Percentiles rank a stretch among this genome's conserved stretches.
phyloP scores from a whole-genome alignment of 2,113 vertebrate species.

The Axis porcinus region DNA sequence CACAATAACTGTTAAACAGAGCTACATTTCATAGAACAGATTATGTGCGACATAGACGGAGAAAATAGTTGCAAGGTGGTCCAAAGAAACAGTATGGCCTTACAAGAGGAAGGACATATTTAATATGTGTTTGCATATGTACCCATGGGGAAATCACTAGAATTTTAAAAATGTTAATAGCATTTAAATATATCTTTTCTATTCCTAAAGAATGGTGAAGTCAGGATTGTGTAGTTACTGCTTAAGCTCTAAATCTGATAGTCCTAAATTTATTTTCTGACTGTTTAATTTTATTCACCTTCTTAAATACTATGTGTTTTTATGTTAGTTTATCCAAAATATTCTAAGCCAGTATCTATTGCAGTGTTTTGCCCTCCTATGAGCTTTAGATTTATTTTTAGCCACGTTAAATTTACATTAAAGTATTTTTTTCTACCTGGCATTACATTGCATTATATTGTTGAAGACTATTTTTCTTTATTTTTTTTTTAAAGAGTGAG shows the following conservation, averaged over 20 bases:
- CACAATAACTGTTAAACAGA: slow-evolving; percentile 16
- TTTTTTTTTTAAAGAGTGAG: neutral
- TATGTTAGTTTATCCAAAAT: neutral
- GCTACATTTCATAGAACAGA: slow-evolving; percentile 58
- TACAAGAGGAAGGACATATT: neutral
- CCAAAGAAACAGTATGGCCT: neutral
- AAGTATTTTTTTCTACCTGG: neutral
- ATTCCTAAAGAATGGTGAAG: neutral
- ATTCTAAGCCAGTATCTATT: neutral
- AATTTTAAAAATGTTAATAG: neutral
- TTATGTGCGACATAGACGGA: neutral
- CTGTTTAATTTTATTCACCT: neutral
- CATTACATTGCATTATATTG: neutral
- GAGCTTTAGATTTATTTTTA: neutral
- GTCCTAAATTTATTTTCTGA: neutral
- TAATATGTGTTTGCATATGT: neutral
- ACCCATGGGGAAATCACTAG: neutral
- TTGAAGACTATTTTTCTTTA: neutral
- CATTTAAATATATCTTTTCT: neutral
- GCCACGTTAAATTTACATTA: neutral
- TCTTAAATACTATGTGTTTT: neutral
- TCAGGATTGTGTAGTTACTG: neutral
- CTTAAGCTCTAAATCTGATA: neutral
- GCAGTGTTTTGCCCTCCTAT: neutral
- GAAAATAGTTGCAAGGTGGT: slow-evolving; percentile 17